These are phyloP conservation scores for Tokudaia muenninki DNA, from an alignment of 2,797 vertebrate genomes.

Conservation along the genomic window DNA sequence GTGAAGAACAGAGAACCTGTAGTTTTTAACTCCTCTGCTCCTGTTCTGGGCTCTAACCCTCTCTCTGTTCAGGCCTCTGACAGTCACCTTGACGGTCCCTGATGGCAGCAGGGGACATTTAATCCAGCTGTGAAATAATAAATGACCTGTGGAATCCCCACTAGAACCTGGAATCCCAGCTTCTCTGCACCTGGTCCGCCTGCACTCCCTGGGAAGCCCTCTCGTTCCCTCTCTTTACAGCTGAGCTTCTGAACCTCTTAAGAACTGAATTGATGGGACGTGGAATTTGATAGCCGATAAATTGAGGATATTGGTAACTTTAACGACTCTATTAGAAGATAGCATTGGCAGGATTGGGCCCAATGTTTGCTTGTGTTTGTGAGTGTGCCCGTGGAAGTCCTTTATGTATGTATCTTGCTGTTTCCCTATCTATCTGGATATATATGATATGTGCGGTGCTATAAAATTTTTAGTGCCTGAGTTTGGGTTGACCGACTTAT, in stretches of 20 bases:
- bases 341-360: background rate
- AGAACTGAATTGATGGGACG: slow-evolving; percentile 46
- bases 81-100: slow-evolving; percentile 43
- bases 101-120: background rate
- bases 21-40: fast-evolving
- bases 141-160: background rate
- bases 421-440: slow-evolving; percentile 61
- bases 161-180: background rate
- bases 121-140: slow-evolving; percentile 25
- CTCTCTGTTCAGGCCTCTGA: background rate
- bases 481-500: slow-evolving; percentile 82
- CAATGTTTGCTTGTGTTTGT: background rate
- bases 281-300: slow-evolving; percentile 59
- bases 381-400: background rate
- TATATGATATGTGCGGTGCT: slow-evolving; percentile 78
- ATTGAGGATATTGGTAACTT: slow-evolving; percentile 46
- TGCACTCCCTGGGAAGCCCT: background rate
- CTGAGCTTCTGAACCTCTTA: slow-evolving; percentile 60
- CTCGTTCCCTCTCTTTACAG: background rate
- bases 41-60: fast-evolving
- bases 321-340: slow-evolving; percentile 32
- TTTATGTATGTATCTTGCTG: slow-evolving; percentile 38
- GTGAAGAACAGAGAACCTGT: fast-evolving
- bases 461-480: slow-evolving; percentile 81
- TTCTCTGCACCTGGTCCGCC: background rate